Evolutionary conservation across 1,140 invertebrate genomes (phyloP).

Genomic region (Rhagoletis pomonella): DNA sequence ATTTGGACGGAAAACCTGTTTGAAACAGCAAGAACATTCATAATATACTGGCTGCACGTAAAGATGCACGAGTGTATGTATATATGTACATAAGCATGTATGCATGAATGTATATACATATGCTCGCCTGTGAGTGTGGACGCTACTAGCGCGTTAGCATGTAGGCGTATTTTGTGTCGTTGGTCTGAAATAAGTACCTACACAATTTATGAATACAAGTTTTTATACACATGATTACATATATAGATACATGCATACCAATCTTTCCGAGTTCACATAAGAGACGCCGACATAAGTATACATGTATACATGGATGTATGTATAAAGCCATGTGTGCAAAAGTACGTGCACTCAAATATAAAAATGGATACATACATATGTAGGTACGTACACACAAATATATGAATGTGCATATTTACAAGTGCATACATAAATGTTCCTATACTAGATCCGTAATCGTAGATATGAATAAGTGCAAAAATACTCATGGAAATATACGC

Average conservation of each 20-base stretch:
- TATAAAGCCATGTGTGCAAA: not conserved
- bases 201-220: constrained; percentile 20
- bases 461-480: not conserved
- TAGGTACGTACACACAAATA: not conserved
- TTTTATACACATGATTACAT: not conserved
- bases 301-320: not conserved
- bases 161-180: constrained; percentile 51
- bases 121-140: not conserved
- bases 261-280: not conserved
- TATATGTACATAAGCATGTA: not conserved
- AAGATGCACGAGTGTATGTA: constrained; percentile 5
- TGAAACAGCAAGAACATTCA: constrained; percentile 53
- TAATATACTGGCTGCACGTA: constrained; percentile 27
- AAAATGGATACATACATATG: not conserved
- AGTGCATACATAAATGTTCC: not conserved
- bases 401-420: not conserved
- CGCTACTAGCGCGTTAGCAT: not conserved
- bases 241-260: not conserved
- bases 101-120: not conserved
- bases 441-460: not conserved
- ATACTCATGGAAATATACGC: not conserved
- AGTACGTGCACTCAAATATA: not conserved
- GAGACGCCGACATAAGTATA: not conserved
- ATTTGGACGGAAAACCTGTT: constrained; percentile 19
- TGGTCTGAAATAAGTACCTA: constrained; percentile 38